Conservation (phyloP, 2,113 vertebrate genomes). For the Pollachius pollachius region DNA sequence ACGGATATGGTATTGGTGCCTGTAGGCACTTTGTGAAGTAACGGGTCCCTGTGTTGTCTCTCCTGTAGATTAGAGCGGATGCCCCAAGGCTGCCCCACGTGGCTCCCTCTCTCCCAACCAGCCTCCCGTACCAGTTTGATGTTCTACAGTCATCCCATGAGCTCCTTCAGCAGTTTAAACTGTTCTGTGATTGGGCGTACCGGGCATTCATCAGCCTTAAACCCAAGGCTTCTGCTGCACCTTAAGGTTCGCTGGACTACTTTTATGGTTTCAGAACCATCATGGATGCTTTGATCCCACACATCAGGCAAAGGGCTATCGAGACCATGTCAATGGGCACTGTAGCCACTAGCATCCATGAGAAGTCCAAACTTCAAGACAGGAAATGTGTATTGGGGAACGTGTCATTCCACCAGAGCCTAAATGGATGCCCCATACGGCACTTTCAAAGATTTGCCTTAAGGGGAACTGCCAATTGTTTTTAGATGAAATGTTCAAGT, state of each 20-base stretch:
- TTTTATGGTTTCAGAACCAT: constrained; percentile 23
- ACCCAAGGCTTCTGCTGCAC: constrained; percentile 59
- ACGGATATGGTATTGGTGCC: too few relatives aligned
- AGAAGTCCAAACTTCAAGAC: constrained; percentile 34
- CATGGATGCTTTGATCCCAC: constrained; percentile 19
- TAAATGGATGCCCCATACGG: constrained; percentile 42
- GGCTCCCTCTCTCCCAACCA: constrained; percentile 62
- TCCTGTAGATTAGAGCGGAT: constrained; percentile 72
- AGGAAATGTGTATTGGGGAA: constrained; percentile 46
- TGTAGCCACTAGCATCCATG: constrained; percentile 45
- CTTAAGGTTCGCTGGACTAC: constrained; percentile 41
- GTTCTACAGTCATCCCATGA: constrained; percentile 74
- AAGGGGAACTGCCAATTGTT: constrained; percentile 44
- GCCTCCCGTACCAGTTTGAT: constrained; percentile 58
- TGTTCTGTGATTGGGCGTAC: constrained; percentile 77
- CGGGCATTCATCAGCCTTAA: constrained; percentile 75
- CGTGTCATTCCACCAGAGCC: constrained; percentile 45
- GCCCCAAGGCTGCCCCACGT: constrained; percentile 51
- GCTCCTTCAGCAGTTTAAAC: constrained; percentile 76
- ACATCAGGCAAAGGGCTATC: constrained; percentile 32
- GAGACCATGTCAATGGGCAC: constrained; percentile 42
- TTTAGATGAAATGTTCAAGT: constrained; percentile 27
- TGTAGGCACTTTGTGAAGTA: background rate
- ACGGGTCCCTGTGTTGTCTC: background rate
- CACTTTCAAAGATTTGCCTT: constrained; percentile 39